phyloP scores from a whole-genome alignment of 2,888 invertebrate species.

The Eurytoma californica region DNA sequence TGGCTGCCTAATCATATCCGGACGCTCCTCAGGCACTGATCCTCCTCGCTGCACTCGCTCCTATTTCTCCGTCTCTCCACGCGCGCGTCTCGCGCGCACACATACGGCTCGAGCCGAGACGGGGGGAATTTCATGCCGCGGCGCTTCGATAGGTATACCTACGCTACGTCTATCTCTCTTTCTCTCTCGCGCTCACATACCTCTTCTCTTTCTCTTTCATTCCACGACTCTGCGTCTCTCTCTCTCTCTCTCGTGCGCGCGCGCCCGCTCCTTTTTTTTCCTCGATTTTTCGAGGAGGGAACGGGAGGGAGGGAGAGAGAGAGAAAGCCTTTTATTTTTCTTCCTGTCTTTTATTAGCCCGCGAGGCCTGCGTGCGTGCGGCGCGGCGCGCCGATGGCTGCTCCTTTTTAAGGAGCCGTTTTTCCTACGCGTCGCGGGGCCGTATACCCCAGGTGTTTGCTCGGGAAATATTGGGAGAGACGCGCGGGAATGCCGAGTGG shows the following conservation, averaged over 20 bases:
- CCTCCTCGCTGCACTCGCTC: conserved; percentile 22
- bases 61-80: conserved; percentile 27
- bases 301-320: background rate
- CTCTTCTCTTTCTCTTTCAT: background rate
- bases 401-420: conserved; percentile 27
- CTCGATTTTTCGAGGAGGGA: conserved; percentile 1
- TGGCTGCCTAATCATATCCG: conserved; percentile 56
- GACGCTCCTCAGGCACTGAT: conserved; percentile 49
- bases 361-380: background rate
- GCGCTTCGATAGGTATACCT: conserved; percentile 42
- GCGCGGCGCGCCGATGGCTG: background rate
- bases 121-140: conserved; percentile 53
- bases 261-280: background rate
- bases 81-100: conserved; percentile 12
- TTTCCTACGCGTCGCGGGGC: conserved; percentile 9
- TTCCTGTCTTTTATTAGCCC: conserved; percentile 50
- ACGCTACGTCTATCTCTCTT: conserved; percentile 43
- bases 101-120: background rate
- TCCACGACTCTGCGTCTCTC: conserved; percentile 23
- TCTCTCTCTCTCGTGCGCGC: conserved; percentile 34
- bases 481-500: background rate
- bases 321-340: conserved; percentile 34
- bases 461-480: conserved; percentile 23
- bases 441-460: conserved; percentile 20
- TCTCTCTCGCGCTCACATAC: background rate